Evolutionary conservation across 2,113 vertebrate genomes (phyloP).

Genomic region (Pagrus major): DNA sequence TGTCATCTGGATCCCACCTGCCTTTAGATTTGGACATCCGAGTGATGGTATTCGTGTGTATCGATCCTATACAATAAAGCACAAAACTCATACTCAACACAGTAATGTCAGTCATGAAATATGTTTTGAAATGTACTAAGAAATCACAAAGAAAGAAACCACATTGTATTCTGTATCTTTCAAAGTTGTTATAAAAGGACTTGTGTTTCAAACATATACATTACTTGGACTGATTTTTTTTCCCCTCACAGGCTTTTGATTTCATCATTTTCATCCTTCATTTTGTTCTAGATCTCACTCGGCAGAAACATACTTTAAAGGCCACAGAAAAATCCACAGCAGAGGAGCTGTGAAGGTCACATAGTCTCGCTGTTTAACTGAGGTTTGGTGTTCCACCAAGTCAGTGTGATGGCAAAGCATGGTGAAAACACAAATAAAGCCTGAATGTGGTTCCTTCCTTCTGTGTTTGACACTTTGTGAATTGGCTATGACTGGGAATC

Average conservation of each 20-base stretch:
- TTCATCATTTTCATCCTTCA: conserved; percentile 6
- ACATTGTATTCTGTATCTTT: neutral
- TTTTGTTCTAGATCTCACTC: conserved; percentile 23
- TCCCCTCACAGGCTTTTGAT: neutral
- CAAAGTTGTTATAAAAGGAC: neutral
- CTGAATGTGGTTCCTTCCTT: conserved; percentile 36
- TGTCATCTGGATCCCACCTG: conserved; percentile 20
- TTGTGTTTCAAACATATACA: neutral
- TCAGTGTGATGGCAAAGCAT: conserved; percentile 24
- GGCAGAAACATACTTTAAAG: conserved; percentile 20
- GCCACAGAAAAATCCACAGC: conserved; percentile 26
- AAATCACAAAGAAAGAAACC: conserved; percentile 15
- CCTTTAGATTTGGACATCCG: conserved; percentile 1
- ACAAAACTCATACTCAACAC: neutral
- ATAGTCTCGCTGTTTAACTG: conserved; percentile 8
- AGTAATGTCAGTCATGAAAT: neutral
- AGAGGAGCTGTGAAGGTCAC: conserved; percentile 17
- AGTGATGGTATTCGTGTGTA: neutral
- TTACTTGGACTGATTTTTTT: neutral
- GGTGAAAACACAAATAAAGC: conserved; percentile 26
- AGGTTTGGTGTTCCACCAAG: conserved; percentile 45
- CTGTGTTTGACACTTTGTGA: conserved; percentile 40
- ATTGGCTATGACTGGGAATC: conserved; percentile 15
- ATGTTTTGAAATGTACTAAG: neutral
- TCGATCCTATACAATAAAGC: neutral